These are phyloP conservation scores for Pseudopipra pipra DNA, from an alignment of 2,113 vertebrate species.

Conservation along the genomic window DNA sequence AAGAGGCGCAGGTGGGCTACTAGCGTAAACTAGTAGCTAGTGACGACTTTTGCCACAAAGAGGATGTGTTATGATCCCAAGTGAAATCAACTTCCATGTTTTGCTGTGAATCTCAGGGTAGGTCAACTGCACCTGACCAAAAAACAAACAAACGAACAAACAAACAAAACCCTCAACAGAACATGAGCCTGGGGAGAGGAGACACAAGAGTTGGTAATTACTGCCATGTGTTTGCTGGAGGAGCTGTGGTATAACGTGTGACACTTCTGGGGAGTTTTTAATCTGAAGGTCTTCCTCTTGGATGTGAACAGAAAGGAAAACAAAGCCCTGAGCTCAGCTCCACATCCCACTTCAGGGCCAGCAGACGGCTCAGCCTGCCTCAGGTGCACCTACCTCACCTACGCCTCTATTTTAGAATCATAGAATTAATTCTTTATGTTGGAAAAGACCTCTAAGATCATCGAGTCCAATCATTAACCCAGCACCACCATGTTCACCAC, in stretches of 20 bases:
- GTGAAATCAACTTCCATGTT: neutral
- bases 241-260: neutral
- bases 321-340: neutral
- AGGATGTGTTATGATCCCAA: neutral
- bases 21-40: neutral
- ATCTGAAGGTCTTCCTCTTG: neutral
- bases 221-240: neutral
- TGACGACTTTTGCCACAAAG: neutral
- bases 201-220: neutral
- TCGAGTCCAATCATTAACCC: fast-evolving
- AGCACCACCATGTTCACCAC: neutral
- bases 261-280: fast-evolving
- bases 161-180: neutral
- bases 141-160: neutral
- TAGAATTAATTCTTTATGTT: neutral
- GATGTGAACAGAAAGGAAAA: neutral
- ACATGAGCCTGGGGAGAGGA: fast-evolving
- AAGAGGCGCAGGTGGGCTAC: neutral
- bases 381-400: too few species aligned
- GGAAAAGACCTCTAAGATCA: neutral
- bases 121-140: fast-evolving
- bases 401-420: neutral
- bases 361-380: fast-evolving
- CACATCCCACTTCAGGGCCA: neutral
- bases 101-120: neutral